Conservation (phyloP, 2,113 vertebrate genomes). For the Microcebus griseorufus region DNA sequence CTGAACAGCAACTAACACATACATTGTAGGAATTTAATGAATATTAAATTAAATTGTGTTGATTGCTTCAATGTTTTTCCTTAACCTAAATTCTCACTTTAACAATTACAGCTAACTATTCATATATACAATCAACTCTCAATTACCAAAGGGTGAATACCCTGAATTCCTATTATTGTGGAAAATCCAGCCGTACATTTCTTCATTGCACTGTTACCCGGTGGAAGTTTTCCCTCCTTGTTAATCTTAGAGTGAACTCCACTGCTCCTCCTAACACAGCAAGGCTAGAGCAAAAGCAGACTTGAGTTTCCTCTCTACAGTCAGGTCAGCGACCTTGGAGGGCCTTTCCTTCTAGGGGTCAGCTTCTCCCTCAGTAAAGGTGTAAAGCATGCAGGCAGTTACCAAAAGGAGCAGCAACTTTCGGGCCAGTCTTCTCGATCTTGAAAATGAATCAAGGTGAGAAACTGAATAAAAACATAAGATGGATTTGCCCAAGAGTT, state of each 20-base stretch:
- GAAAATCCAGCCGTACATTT: background rate
- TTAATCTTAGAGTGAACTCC: background rate
- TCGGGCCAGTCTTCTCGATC: background rate
- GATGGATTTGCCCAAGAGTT: background rate
- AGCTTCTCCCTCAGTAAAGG: background rate
- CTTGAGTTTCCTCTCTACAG: background rate
- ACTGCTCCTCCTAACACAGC: background rate
- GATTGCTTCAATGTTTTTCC: slow-evolving; percentile 66
- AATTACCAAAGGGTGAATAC: slow-evolving; percentile 44
- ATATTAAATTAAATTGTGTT: slow-evolving; percentile 73
- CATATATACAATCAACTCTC: slow-evolving; percentile 54
- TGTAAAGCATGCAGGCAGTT: background rate
- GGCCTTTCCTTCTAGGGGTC: background rate
- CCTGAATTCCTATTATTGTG: background rate
- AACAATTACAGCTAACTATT: slow-evolving; percentile 65
- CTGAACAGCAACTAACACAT: slow-evolving; percentile 64
- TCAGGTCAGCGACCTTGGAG: background rate
- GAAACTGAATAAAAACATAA: background rate
- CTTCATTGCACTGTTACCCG: background rate
- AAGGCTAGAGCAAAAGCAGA: background rate
- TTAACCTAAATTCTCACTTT: slow-evolving; percentile 69
- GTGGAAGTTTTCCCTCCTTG: background rate
- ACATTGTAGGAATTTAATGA: slow-evolving; percentile 62
- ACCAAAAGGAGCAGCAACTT: background rate
- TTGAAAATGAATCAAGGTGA: background rate